These are phyloP conservation scores for Trichopria drosophilae DNA, from an alignment of 2,888 invertebrate species.

Conservation along the genomic window DNA sequence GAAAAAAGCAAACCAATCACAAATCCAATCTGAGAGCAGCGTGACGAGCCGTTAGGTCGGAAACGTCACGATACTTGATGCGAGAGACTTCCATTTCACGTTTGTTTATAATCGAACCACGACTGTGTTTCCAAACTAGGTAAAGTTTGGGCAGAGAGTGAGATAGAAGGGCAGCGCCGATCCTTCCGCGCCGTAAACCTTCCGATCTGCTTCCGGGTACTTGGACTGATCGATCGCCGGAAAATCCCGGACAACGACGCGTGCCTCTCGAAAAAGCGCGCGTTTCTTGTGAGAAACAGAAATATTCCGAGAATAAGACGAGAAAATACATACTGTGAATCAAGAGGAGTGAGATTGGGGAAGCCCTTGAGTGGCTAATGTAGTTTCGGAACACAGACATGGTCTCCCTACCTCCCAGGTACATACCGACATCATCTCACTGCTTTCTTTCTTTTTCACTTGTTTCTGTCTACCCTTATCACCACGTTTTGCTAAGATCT, in stretches of 20 bases:
- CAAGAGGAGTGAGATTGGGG: slow-evolving; percentile 43
- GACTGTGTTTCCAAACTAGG: slow-evolving; percentile 60
- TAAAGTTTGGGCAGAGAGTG: slow-evolving; percentile 51
- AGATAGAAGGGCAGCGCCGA: slow-evolving; percentile 24
- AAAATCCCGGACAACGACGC: slow-evolving; percentile 1
- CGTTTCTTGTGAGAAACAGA: no score
- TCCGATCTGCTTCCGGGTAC: neutral
- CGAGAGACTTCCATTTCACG: slow-evolving; percentile 44
- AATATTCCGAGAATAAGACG: slow-evolving; percentile 28
- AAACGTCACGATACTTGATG: slow-evolving; percentile 15
- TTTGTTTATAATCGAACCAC: slow-evolving; percentile 53
- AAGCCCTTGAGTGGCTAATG: slow-evolving; percentile 55
- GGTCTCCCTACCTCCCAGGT: slow-evolving; percentile 68
- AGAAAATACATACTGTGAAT: slow-evolving; percentile 32
- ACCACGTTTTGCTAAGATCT: neutral
- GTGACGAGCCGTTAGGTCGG: neutral
- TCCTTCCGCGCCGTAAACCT: slow-evolving; percentile 15
- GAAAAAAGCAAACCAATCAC: neutral
- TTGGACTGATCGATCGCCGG: neutral
- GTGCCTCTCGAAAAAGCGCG: no score
- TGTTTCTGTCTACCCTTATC: slow-evolving; percentile 21
- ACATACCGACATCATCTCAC: slow-evolving; percentile 59
- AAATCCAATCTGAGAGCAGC: neutral
- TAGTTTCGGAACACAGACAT: slow-evolving; percentile 68
- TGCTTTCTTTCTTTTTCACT: slow-evolving; percentile 40